Base-by-base conservation (phyloP, 2,888 invertebrate genomes). In the Tipula vernalis region DNA sequence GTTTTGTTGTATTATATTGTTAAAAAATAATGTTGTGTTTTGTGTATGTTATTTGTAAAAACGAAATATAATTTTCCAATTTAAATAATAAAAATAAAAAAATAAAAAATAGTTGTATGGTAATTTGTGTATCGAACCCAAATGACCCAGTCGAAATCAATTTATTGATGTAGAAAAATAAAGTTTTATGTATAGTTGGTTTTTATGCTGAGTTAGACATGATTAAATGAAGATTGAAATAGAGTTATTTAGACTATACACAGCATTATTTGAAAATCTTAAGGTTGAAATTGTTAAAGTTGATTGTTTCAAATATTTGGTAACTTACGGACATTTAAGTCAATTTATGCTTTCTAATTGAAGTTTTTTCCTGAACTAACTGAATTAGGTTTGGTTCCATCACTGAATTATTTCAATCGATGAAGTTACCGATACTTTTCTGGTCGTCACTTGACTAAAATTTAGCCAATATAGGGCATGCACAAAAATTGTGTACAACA, bases 81-180 rank as follows among this genome's bases (percentile, higher is more conserved):
- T 71, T 71, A 71, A 71, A 71, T 28, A 71, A 71, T 28, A 71
- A 18, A 71, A 28, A 71, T n/a, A 57, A 57, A n/a, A n/a, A n/a
- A n/a, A n/a, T n/a, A n/a, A 15, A 51, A 51, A 51, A 44, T 5
- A 44, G 3, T 44, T 71, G 71, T 71, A 71, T 71, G 28, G 28
- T 71, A 71, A 71, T 71, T 28, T 71, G 71, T 71, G 71, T 71
- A 28, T 71, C 71, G 71, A 71, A 71, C 18, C 71, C 71, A 71
- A 71, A 71, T 71, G 71, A 71, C 71, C 71, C 28, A 28, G 28
- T 71, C 71, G 71, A 71, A 71, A 71, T 71, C 71, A 71, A 71
- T 71, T 71, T 71, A 71, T 71, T 71, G 71, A 71, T 71, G 71
- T 71, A 71, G 71, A 71, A 71, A 71, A 71, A 71, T 71, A 71